Evolutionary conservation across 2,888 invertebrate genomes (phyloP), one percentile per base, ranked within the genome.

Genomic region (Ganaspis brasiliensis): DNA sequence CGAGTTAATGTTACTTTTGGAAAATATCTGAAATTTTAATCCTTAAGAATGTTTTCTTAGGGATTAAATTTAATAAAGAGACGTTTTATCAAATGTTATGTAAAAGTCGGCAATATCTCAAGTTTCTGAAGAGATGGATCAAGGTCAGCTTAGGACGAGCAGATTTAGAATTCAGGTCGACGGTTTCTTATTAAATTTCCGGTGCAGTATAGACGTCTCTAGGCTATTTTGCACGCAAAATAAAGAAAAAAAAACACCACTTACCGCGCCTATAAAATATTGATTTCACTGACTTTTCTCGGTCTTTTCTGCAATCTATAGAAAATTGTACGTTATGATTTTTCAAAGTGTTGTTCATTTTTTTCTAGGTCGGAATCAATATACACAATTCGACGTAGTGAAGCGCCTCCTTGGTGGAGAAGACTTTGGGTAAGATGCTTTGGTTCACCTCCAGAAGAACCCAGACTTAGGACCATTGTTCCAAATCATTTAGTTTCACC

Each of bases 401-500:
- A 95, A 19, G 95, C 94, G 1, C 94, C 95, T 14, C 94, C 96
- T 0, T 94, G 95, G 87, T 96, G 96, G 96, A 93, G 95, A 78
- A 94, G 95, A 79, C 92, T 95, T 16, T 91, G 90, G 90, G 87
- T 89, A 5, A 83, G 87, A 59, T 91, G 86, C 74, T 90, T 89
- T 72, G 91, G 91, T 79, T 94, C 94, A 63, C 93, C 94, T 40
- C 92, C 94, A 70, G 94, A 96, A 79, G 95, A 95, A 87, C 95
- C 95, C 81, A 93, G 95, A 74, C 94, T 95, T 87, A 93, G 96
- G 71, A 93, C 94, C 77, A 95, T 98, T 77, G 95, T 97, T 87
- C 97, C 98, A 81, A 98, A 97, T 92, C 97, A 97, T 90, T 93
- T 96, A 80, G 95, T 97, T 89, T 96, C 97, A 73, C 95, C 96